Base-by-base conservation (phyloP, 2,113 vertebrate genomes). In the Cyanistes caeruleus region DNA sequence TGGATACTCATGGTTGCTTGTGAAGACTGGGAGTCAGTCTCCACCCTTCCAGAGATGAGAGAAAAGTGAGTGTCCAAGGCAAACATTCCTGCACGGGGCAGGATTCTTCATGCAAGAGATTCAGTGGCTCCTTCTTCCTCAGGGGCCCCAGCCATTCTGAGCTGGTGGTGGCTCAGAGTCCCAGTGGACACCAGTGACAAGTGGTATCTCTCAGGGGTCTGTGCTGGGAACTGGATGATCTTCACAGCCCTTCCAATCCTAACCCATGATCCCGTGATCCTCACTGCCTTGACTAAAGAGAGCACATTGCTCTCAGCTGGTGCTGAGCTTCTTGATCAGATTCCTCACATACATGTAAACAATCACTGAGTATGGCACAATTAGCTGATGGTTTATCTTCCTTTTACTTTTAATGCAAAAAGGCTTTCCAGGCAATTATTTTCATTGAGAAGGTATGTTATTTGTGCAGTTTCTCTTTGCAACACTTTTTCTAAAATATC, bases 11-110 rank as follows among this genome's bases (percentile, higher is more conserved):
- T 30, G 30, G 51, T 55, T 65, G 48, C 10, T 84, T 9, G n/a
- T 10, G 18, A 70, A 41, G 25, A 25, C 13, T n/a, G 12, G n/a
- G 13, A 64, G 15, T n/a, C 33, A 10, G 3, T 37, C 28, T 78
- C 10, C 30, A 28, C 3, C n/a, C 11, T 74, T 46, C 1, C 0
- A 8, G 3, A 0, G 6, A 33, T 10, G 25, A 58, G 41, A 74
- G 31, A 41, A 69, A 37, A 75, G 11, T n/a, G 31, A 78, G 3
- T n/a, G 53, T 28, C 31, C 67, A 39, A 67, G 52, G 39, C n/a
- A 84, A 84, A 35, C 6, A 9, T 51, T 20, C 12, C 44, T 69
- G 33, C 20, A 30, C 74, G n/a, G n/a, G 33, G 21, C 43, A 81
- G 43, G 23, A 62, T 35, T 16, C 64, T 37, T 91, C 51, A n/a